Evolutionary conservation across 2,888 invertebrate species (phyloP).

Genomic region (Xylota segnis): DNA sequence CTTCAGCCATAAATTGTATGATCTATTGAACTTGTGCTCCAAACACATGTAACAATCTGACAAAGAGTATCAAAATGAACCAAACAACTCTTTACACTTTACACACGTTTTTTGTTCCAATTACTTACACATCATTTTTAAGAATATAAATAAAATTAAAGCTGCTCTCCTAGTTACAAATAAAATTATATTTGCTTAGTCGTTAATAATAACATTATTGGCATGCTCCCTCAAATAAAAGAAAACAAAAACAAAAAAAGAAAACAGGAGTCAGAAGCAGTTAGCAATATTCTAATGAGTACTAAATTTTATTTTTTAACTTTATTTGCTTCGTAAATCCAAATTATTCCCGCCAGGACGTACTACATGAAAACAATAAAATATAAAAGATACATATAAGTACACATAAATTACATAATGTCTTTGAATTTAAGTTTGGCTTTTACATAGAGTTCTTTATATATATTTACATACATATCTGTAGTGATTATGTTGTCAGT

Average conservation of each 20-base stretch:
- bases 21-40: no score
- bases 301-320: conserved; percentile 30
- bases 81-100: background rate
- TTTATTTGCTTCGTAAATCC: conserved; percentile 35
- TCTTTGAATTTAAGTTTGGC: conserved; percentile 75
- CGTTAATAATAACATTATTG: conserved; percentile 24
- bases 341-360: conserved; percentile 15
- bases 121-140: conserved; percentile 5
- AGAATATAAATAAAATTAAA: conserved; percentile 11
- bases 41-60: conserved; percentile 2
- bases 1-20: no score
- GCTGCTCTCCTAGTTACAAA: conserved; percentile 12
- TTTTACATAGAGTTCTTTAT: conserved; percentile 66
- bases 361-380: conserved; percentile 15
- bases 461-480: conserved; percentile 5
- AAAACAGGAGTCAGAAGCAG: conserved; percentile 32
- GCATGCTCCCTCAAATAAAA: conserved; percentile 10
- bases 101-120: background rate
- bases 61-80: conserved; percentile 23
- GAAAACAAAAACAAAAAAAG: background rate
- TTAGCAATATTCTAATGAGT: conserved; percentile 18
- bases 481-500: conserved; percentile 43
- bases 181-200: conserved; percentile 20
- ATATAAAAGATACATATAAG: background rate
- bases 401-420: conserved; percentile 43